phyloP scores from a whole-genome alignment of 2,113 vertebrate genomes.

The Pandion haliaetus region DNA sequence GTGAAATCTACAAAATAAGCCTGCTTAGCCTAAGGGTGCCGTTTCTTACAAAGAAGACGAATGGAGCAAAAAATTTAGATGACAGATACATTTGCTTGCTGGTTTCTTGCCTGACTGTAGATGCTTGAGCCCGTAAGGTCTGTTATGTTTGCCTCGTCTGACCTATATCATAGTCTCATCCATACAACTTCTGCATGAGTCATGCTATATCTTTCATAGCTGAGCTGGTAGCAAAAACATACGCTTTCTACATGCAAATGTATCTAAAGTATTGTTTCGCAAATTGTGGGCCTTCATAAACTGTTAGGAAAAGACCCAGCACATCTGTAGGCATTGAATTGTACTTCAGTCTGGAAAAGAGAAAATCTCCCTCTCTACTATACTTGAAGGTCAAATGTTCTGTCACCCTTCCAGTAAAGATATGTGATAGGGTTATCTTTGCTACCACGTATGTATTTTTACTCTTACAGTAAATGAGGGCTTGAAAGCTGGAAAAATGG shows the following conservation, averaged over 20 bases:
- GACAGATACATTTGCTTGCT: background rate
- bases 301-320: background rate
- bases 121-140: background rate
- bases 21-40: background rate
- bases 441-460: background rate
- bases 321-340: background rate
- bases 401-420: background rate
- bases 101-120: background rate
- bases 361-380: background rate
- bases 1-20: background rate
- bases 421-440: background rate
- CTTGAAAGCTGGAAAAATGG: background rate
- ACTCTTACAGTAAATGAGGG: background rate
- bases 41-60: background rate
- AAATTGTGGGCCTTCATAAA: background rate
- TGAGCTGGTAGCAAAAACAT: background rate
- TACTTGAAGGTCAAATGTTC: background rate
- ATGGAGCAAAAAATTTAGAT: background rate
- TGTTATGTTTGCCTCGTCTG: background rate
- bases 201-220: background rate
- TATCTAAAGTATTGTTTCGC: background rate
- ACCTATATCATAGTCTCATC: background rate
- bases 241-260: background rate
- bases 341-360: background rate
- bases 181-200: background rate